These are phyloP conservation scores for Anisognathus igniventris DNA, from an alignment of 2,797 vertebrate genomes.

Conservation along the genomic window DNA sequence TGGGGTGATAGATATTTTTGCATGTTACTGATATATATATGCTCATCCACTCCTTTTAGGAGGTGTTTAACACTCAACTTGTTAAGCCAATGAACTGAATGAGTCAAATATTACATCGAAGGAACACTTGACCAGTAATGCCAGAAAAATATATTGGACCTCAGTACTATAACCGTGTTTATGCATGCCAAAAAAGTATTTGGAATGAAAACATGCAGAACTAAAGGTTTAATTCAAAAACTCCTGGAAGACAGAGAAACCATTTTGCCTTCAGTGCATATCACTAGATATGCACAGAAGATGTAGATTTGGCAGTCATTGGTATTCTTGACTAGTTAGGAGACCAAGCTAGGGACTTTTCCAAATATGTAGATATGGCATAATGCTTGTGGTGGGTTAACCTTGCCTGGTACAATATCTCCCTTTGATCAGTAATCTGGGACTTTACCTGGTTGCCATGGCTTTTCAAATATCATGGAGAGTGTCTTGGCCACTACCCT, in stretches of 20 bases:
- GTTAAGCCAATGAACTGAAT: not conserved
- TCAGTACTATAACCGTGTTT: not conserved
- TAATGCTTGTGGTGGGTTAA: not conserved
- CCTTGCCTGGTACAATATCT: not conserved
- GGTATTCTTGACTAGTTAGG: not conserved
- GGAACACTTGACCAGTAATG: not conserved
- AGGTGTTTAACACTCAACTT: not conserved
- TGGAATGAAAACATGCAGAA: not conserved
- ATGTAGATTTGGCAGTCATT: not conserved
- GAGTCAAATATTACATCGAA: not conserved
- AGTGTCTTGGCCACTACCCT: not conserved
- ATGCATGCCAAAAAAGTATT: not conserved
- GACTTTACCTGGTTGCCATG: not conserved
- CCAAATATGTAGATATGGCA: no score
- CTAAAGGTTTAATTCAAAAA: not conserved
- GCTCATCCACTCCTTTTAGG: not conserved
- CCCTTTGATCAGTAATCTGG: not conserved
- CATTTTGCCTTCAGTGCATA: not conserved
- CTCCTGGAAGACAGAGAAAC: not conserved
- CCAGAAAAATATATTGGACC: not conserved
- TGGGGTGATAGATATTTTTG: not conserved
- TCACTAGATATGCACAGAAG: not conserved
- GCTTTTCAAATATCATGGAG: not conserved
- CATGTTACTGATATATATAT: not conserved
- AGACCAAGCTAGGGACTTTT: not conserved